Evolutionary conservation across 1,140 invertebrate genomes (phyloP), one percentile per base, ranked within the genome.

Genomic region (Ceratosolen fusciceps): DNA sequence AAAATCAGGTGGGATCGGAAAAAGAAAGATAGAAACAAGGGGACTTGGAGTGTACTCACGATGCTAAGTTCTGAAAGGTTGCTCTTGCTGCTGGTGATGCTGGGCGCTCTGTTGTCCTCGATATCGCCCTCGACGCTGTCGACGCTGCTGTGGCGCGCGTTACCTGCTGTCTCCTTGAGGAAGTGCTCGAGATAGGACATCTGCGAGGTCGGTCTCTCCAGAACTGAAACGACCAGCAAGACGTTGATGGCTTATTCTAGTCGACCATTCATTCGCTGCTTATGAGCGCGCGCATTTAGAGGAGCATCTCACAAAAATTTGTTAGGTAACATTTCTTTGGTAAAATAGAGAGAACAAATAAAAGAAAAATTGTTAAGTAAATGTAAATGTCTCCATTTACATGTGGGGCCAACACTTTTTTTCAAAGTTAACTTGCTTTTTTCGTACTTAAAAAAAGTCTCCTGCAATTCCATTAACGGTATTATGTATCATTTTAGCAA

Each of bases 111-210:
- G 84, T 95, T 95, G 83, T 95, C 95, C 87, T 95, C 94, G 72
- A 95, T 93, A 84, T 95, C 94, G 78, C 93, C 94, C 82, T 95
- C 94, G 83, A 95, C 94, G 82, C 94, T 94, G 85, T 94, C 93
- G 43, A 93, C 91, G 54, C 93, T 94, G 79, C 93, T 93, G 71
- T 92, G 92, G 84, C 91, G 91, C 39, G 87, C 85, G 83, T 86
- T 89, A 31, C 87, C 88, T 47, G 90, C 88, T 60, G 93, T 92
- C 88, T 97, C 95, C 88, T 96, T 97, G 82, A 97, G 90, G 87
- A 97, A 97, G 85, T 96, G 95, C 86, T 97, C 96, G 83, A 96
- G 89, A 89, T 96, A 96, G 79, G 96, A 97, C 93, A 96, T 95
- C 90, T 96, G 95, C 58, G 96, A 97, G 60, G 95, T 93, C 76